Conservation (phyloP, 2,113 vertebrate species). For the Henicopernis longicauda region DNA sequence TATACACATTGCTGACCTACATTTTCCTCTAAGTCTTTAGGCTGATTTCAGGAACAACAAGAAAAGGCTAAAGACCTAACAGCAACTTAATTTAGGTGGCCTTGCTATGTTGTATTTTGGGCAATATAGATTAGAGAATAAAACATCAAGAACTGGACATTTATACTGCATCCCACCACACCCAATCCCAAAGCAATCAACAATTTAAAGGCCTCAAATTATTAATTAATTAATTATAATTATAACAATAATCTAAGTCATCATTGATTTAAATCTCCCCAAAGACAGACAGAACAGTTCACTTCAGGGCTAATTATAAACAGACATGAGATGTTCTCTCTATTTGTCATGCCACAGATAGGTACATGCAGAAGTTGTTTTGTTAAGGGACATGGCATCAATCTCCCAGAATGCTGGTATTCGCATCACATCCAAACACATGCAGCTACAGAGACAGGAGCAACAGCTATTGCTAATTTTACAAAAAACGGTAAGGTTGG, state of each 20-base stretch:
- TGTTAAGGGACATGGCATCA: conserved; percentile 62
- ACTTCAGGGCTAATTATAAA: not conserved
- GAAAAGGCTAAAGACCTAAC: not conserved
- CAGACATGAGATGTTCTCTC: not conserved
- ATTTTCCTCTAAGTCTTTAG: not conserved
- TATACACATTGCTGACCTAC: not conserved
- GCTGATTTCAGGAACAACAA: not conserved
- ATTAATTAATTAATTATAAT: not conserved
- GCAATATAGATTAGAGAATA: not conserved
- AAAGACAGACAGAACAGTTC: not conserved
- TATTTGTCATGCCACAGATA: conserved; percentile 49
- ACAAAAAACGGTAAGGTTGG: conserved; percentile 58
- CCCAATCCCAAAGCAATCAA: not conserved
- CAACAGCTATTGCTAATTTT: conserved; percentile 72
- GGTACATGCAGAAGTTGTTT: conserved; percentile 75
- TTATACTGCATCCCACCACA: not conserved
- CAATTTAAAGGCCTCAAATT: not conserved
- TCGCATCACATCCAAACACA: conserved; percentile 71
- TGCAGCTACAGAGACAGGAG: conserved; percentile 69
- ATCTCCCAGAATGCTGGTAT: conserved; percentile 70
- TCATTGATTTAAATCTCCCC: not conserved
- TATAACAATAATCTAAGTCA: not conserved
- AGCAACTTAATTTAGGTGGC: not conserved
- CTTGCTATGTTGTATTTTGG: not conserved
- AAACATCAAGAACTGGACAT: not conserved